Conservation (phyloP, 2,113 vertebrate genomes). For the Haemorhous mexicanus region DNA sequence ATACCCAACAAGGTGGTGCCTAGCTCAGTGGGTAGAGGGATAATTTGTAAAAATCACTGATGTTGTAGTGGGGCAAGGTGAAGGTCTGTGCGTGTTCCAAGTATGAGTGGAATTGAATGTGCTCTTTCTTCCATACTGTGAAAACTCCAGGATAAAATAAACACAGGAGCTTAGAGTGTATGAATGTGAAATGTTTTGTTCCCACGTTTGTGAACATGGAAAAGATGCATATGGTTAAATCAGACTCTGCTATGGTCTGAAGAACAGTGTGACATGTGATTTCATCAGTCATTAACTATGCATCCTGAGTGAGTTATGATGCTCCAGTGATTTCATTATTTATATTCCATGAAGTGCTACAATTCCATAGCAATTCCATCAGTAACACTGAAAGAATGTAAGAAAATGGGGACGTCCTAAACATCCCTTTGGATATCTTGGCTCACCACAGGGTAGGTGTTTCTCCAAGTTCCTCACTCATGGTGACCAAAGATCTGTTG, state of each 20-base stretch:
- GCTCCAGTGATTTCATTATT: constrained; percentile 18
- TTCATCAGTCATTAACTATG: constrained; percentile 21
- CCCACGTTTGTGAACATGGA: fast-evolving
- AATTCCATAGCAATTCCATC: not conserved
- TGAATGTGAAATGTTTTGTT: not conserved
- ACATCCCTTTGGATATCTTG: not conserved
- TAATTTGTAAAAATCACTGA: not conserved
- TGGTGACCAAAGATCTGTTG: not conserved
- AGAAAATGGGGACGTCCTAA: not conserved
- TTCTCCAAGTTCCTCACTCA: not conserved
- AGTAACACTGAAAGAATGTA: not conserved
- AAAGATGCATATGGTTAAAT: not conserved
- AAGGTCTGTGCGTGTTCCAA: not conserved
- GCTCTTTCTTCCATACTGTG: not conserved
- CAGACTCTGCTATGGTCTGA: not conserved
- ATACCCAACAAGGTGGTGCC: not conserved
- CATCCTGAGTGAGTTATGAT: not conserved
- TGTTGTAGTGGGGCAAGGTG: not conserved
- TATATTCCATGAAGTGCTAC: not conserved
- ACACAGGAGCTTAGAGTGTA: not conserved
- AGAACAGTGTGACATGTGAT: not conserved
- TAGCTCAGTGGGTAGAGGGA: not conserved
- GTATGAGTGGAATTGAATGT: not conserved
- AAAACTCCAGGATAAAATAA: not conserved
- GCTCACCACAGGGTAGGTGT: not conserved